Percentiles rank a stretch among this genome's conserved stretches.
Evolutionary conservation across 2,888 invertebrate species (phyloP).

Genomic region (Meloe dianella): DNA sequence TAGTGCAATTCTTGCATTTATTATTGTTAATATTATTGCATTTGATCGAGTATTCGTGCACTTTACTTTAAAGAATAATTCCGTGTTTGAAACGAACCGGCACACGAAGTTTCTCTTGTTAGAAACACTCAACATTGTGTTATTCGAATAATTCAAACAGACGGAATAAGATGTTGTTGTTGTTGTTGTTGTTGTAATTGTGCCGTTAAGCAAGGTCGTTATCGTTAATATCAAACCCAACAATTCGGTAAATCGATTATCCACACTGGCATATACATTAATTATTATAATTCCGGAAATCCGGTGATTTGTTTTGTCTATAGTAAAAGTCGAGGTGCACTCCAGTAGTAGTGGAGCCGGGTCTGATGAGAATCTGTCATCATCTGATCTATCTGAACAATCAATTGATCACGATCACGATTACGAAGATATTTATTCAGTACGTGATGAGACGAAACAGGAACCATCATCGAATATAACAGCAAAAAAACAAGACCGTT

Average conservation of each 20-base stretch:
- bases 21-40: background rate
- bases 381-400: constrained; percentile 63
- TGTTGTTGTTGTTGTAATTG: background rate
- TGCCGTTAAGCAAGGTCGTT: constrained; percentile 13
- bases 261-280: constrained; percentile 12
- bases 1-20: background rate
- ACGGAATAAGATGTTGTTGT: constrained; percentile 5
- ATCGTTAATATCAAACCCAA: no score
- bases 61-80: background rate
- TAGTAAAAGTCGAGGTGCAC: constrained; percentile 88
- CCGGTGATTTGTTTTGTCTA: background rate
- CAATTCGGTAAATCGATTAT: background rate
- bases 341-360: constrained; percentile 72
- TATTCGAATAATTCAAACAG: background rate
- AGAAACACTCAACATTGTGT: constrained; percentile 4
- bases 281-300: constrained; percentile 1
- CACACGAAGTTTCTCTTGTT: constrained; percentile 13
- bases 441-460: constrained; percentile 63
- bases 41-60: background rate
- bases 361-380: constrained; percentile 68
- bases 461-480: constrained; percentile 27
- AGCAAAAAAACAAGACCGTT: constrained; percentile 39
- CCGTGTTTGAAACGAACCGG: constrained; percentile 12
- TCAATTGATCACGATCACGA: constrained; percentile 69
- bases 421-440: constrained; percentile 82